Evolutionary conservation across 2,797 vertebrate species (phyloP), one percentile per base, ranked within the genome.

Genomic region (Atherinosoma microstoma): DNA sequence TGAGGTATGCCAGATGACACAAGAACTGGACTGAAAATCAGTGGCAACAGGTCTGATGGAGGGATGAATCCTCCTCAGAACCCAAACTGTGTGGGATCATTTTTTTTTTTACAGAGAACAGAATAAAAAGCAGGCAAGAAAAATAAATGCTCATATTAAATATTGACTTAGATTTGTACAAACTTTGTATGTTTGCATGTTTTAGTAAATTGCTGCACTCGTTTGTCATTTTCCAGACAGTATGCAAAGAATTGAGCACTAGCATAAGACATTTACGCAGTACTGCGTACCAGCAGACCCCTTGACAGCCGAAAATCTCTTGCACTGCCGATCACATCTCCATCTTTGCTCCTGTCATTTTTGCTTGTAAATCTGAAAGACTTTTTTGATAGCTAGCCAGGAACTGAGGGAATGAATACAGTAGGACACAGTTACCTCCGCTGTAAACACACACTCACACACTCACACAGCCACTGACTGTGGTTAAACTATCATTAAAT

Each of bases 401-500:
- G 71, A 91, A 77, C 24, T 85, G 79, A 67, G 64, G 78, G 56
- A 78, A 60, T 84, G 35, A 73, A 67, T 90, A 91, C 84, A 90
- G 88, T 86, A 83, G 87, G 78, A 93, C 86, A 87, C 89, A 83
- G 82, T 85, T 76, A 75, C 75, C 76, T 76, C 66, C 75, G 85
- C 70, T 86, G 73, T 92, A 90, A 94, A 94, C 79, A 92, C 65
- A 85, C 42, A 45, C n/a, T n/a, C 30, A 32, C 30, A 32, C 30
- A 64, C 65, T 65, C 62, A 70, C 76, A 38, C 63, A 47, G 60
- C 63, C 78, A 69, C 78, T 73, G 74, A 87, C 83, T 75, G 82
- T 83, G 79, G 76, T 86, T 69, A 90, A 86, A 77, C 84, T 83
- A 91, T 90, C 87, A 49, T 79, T 85, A 77, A 89, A 94, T 91